Evolutionary conservation across 2,888 invertebrate genomes (phyloP).

Genomic region (Sycophila texana): DNA sequence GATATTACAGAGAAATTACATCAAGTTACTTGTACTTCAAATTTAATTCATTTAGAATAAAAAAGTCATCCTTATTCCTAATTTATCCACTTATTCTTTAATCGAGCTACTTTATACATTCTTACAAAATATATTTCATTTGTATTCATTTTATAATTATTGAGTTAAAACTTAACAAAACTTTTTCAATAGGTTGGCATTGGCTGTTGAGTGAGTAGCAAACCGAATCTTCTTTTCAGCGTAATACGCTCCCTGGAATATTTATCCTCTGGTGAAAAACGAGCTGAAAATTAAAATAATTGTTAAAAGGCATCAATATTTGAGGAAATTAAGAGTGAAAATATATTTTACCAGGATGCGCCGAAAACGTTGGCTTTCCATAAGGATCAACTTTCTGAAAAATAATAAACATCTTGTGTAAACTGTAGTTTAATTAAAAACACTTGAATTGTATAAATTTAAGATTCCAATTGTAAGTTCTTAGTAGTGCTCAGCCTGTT

Average conservation of each 20-base stretch:
- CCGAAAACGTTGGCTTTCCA: constrained; percentile 89
- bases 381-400: constrained; percentile 87
- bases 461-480: background rate
- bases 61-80: background rate
- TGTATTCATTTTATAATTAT: constrained; percentile 47
- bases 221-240: constrained; percentile 92
- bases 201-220: constrained; percentile 90
- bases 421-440: constrained; percentile 12
- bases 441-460: background rate
- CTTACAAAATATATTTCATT: background rate
- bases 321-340: background rate
- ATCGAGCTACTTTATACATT: background rate
- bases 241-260: constrained; percentile 92
- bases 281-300: constrained; percentile 79
- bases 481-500: background rate
- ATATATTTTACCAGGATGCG: constrained; percentile 85
- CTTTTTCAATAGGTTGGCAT: constrained; percentile 80
- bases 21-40: too few species aligned
- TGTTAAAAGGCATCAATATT: background rate
- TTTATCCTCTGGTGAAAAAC: constrained; percentile 97
- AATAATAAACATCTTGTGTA: constrained; percentile 51
- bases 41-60: background rate
- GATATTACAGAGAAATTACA: too few species aligned
- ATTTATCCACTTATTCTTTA: background rate
- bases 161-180: constrained; percentile 43